Evolutionary conservation across 1,140 invertebrate genomes (phyloP), one percentile per base, ranked within the genome.

Genomic region (Lysiphlebus fabarum): DNA sequence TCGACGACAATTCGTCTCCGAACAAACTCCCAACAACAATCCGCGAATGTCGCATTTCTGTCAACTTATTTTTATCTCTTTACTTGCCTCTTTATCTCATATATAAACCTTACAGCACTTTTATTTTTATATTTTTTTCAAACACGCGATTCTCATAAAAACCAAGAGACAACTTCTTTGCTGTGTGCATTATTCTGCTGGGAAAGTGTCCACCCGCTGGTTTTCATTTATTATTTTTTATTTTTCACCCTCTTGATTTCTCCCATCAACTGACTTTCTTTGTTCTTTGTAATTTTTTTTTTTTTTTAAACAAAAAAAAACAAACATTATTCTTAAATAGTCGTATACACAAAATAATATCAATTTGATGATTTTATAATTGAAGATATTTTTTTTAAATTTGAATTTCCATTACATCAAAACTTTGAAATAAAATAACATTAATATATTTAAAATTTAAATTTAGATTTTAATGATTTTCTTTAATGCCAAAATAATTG

Each of bases 141-240:
- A 5, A 42, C n/a, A n/a, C n/a, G 12, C 33, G 12, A 57, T 57
- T 57, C 48, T 44, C 45, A 36, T 44, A 57, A 57, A 57, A 57
- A 57, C 44, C 44, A 48, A 38, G 55, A 57, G 55, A 57, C 54
- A 56, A 47, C 55, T 57, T 57, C 55, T 57, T 6, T 26, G 7
- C 40, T 41, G 40, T 11, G 7, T 7, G 7, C 5, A 12, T 26
- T 26, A 43, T 38, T 49, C 43, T 41, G 33, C 43, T 37, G 43
- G 43, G 54, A 38, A 45, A 55, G 17, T 11, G 42, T 41, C 56
- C 41, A 37, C 40, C 45, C 47, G 9, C 14, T 26, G 17, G 17
- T 4, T 26, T 56, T 47, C 54, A 58, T 50, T n/a, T 36, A 12
- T 33, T 40, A 41, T 42, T 43, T 49, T 44, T 53, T 44, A 44